Percentiles rank a stretch among this genome's conserved stretches.
phyloP scores from a whole-genome alignment of 2,888 invertebrate species.

The Psylliodes chrysocephalus region DNA sequence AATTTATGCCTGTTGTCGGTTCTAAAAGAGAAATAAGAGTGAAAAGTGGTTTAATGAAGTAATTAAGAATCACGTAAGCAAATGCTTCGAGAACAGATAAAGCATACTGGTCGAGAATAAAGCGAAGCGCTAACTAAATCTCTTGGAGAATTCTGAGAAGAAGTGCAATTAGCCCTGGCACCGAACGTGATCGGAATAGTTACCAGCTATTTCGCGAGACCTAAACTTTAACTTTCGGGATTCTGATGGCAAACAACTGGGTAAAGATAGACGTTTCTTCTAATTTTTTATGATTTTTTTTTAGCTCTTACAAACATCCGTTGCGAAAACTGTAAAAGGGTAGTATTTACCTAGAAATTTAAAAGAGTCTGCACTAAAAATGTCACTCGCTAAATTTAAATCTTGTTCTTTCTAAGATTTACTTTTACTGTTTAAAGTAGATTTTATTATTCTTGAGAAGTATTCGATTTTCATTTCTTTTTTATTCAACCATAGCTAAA shows the following conservation, averaged over 20 bases:
- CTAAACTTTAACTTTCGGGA: slow-evolving; percentile 37
- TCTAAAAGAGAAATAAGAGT: slow-evolving; percentile 40
- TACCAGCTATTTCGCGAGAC: slow-evolving; percentile 48
- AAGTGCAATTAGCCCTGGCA: slow-evolving; percentile 63
- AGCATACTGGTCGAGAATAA: slow-evolving; percentile 56
- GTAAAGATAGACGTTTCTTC: slow-evolving; percentile 31
- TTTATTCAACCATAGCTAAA: no score
- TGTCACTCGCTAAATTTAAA: neutral
- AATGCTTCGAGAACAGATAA: slow-evolving; percentile 55
- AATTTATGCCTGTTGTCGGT: slow-evolving; percentile 31
- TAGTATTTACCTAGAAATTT: slow-evolving; percentile 3
- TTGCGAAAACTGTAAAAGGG: slow-evolving; percentile 2
- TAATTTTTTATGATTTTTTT: slow-evolving; percentile 31
- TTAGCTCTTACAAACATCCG: slow-evolving; percentile 17
- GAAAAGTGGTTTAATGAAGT: slow-evolving; percentile 54
- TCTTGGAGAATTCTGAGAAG: slow-evolving; percentile 60
- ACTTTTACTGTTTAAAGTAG: neutral
- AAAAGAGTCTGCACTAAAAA: no score
- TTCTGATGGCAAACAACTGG: slow-evolving; percentile 55
- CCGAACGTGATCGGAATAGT: slow-evolving; percentile 61
- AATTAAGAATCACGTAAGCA: slow-evolving; percentile 61
- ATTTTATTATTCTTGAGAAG: no score
- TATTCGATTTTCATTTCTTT: no score
- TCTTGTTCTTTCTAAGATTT: neutral
- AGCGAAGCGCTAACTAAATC: slow-evolving; percentile 59